Conservation (phyloP, 2,113 vertebrate species). For the Mus spicilegus region DNA sequence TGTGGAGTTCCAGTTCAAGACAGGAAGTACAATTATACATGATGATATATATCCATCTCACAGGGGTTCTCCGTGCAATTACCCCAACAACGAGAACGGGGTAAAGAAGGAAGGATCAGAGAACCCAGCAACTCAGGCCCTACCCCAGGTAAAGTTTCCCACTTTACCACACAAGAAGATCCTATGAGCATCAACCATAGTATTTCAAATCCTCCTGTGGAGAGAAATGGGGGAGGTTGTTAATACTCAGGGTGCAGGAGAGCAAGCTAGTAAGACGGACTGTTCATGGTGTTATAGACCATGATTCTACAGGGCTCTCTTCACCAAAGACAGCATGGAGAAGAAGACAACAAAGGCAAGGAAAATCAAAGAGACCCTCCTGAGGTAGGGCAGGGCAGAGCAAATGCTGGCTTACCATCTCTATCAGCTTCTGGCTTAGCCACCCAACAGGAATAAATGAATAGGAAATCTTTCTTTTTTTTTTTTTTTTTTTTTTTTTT, state of each 20-base stretch:
- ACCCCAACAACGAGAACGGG: not conserved
- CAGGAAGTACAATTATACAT: not conserved
- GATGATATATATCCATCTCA: not conserved
- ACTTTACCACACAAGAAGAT: not conserved
- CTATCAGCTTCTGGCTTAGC: not conserved
- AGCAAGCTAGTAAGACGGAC: not conserved
- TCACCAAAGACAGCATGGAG: not conserved
- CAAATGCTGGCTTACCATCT: not conserved
- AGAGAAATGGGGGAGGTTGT: not conserved
- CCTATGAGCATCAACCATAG: not conserved
- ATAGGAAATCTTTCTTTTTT: not conserved
- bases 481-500: too few species aligned
- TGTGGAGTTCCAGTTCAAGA: not conserved
- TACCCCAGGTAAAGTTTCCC: not conserved
- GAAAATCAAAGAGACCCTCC: not conserved
- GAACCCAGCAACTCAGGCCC: not conserved
- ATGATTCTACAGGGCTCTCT: not conserved
- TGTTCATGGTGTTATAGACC: not conserved
- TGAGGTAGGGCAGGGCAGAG: not conserved
- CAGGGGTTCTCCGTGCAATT: not conserved
- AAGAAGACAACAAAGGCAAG: not conserved
- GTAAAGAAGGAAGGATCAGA: not conserved
- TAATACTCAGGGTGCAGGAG: not conserved
- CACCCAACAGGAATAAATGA: not conserved
- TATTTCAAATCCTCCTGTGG: not conserved